Base-by-base conservation (phyloP, 37 sponge, comb jelly and placozoan genomes). In the Lycopodina hypogea region DNA sequence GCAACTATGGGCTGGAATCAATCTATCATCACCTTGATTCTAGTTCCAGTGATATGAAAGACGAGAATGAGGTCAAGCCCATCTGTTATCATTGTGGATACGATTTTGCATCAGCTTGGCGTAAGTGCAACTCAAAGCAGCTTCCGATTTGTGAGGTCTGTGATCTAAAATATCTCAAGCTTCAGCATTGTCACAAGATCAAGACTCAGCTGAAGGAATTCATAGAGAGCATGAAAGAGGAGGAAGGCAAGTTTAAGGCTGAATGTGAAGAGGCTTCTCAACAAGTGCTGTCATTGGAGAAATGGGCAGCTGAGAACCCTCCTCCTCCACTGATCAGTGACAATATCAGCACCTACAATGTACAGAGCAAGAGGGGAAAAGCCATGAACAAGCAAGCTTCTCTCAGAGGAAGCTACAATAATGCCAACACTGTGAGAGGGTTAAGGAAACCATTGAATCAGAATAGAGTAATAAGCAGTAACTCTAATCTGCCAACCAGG, bases 71-170 rank as follows among this genome's bases (percentile, higher is more conserved):
- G 41, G 69, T 75, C 50, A 89, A 89, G 39, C 87, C 90, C 2
- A 65, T 93, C 0, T 93, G 94, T 45, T 74, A 86, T 32, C 87
- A 89, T 61, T 93, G 94, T 56, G 84, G 87, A 15, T 88, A 87
- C 42, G 94, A 93, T 65, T 93, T 87, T 81, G 94, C 90, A 1
- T 89, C 94, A 22, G 90, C 90, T 0, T 93, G 94, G 94, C 65
- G 92, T 2, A 91, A 91, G 74, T 84, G 79, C 75, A 91, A 87
- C 78, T 81, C 89, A 3, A 86, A 84, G 26, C 79, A 88, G 41
- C 82, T 79, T 12, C 73, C 89, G 24, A 76, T 89, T 14, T 93
- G 94, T 62, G 94, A 93, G 40, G 74, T 86, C 9, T 93, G 94
- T 65, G 94, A 93, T 59, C 89, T 89, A 51, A 73, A 87, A 37